Base-by-base conservation (phyloP, 2,113 vertebrate genomes). In the Tilapia sparmanii region DNA sequence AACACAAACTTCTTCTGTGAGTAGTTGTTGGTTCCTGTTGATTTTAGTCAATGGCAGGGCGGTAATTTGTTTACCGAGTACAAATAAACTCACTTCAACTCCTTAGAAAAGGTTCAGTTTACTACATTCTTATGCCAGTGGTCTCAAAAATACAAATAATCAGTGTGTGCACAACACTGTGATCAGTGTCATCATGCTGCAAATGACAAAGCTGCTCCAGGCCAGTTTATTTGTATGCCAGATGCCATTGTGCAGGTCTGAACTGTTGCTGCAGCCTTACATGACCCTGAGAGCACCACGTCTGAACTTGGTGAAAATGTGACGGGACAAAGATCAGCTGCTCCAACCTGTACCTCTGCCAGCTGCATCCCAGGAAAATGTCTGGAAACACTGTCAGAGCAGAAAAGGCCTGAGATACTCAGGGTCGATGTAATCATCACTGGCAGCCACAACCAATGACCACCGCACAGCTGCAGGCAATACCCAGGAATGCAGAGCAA, bases 401-500 rank as follows among this genome's bases (percentile, higher is more conserved):
- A 9, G 35, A 22, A 68, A n/a, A 68, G 3, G 11, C 33, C 63
- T 0, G 19, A 22, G 63, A 40, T 40, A 0, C 22, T 40, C 38
- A 4, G 66, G 38, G n/a, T 42, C 38, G 5, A 71, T 16, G n/a
- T 71, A 35, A 42, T 71, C 38, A 42, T 24, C 66, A 6, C 11
- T 10, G 35, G 66, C 66, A 3, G 8, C 38, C 38, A 71, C 38
- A 71, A 15, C 35, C 35, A 24, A 10, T 71, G 38, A 42, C 66
- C 38, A 71, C 13, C 6, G 38, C 66, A 71, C 35, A 71, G 38
- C 66, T 71, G 66, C 38, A 42, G 38, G 38, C 38, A 4, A 5
- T 0, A 24, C 38, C 1, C 66, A 15, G 35, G 19, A 68, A 68
- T 0, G 35, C 33, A 68, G 11, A 40, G 11, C 63, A 0, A 40